These are phyloP conservation scores for Vultur gryphus DNA, from an alignment of 2,797 vertebrate species.

Conservation along the genomic window DNA sequence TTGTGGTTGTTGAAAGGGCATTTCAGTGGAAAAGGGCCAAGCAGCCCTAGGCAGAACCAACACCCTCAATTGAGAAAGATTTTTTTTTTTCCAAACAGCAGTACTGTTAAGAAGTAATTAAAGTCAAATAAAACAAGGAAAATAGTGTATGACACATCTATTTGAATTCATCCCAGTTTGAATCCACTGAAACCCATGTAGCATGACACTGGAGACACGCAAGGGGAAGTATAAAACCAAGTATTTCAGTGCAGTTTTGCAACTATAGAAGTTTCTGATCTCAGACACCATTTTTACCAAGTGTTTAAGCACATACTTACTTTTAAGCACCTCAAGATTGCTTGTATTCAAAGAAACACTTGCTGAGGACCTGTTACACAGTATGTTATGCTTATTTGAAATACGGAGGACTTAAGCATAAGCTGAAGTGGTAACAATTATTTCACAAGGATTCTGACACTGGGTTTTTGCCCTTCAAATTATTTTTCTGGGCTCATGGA, in stretches of 20 bases:
- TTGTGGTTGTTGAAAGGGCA: slow-evolving; percentile 22
- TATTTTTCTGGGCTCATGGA: background rate
- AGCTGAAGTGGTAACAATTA: background rate
- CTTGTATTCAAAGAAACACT: background rate
- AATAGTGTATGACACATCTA: slow-evolving; percentile 20
- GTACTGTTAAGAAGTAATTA: slow-evolving; percentile 46
- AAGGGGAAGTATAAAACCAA: background rate
- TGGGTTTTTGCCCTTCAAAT: background rate
- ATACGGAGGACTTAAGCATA: background rate
- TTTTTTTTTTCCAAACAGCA: background rate
- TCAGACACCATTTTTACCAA: background rate
- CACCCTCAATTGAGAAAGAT: slow-evolving; percentile 44
- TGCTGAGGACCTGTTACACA: background rate
- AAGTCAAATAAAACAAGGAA: slow-evolving; percentile 47
- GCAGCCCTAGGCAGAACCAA: slow-evolving; percentile 40
- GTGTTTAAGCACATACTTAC: background rate
- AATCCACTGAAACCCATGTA: background rate
- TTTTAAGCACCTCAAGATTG: background rate
- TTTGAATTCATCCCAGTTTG: slow-evolving; percentile 23
- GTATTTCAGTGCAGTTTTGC: background rate
- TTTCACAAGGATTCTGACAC: background rate
- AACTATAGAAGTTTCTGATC: background rate
- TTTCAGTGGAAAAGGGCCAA: slow-evolving; percentile 30
- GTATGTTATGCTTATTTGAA: background rate
- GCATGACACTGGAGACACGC: background rate